Conservation (phyloP, 2,113 vertebrate genomes). For the Nesoenas mayeri region DNA sequence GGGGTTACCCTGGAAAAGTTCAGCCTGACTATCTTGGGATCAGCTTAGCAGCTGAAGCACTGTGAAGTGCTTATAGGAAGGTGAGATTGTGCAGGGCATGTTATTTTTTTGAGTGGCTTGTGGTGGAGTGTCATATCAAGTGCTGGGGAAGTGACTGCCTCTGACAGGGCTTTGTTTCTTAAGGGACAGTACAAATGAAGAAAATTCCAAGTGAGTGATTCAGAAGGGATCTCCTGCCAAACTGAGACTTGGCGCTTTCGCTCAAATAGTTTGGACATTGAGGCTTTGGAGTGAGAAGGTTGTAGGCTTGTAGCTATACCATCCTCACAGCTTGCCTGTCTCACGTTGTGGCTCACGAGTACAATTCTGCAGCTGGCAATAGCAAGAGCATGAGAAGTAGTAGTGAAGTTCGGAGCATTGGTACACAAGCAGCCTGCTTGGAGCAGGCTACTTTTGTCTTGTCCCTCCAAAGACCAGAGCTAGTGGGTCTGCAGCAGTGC, state of each 20-base stretch:
- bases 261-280: background rate
- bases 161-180: background rate
- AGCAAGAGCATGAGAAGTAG: background rate
- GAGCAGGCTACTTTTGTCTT: background rate
- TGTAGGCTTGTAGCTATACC: background rate
- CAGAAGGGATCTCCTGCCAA: background rate
- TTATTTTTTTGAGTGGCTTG: constrained; percentile 1
- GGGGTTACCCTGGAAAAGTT: background rate
- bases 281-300: background rate
- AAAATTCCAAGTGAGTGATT: background rate
- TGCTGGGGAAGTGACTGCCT: background rate
- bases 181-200: background rate
- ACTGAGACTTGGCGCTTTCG: background rate
- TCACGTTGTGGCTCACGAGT: background rate
- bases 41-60: background rate
- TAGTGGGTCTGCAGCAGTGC: background rate
- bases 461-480: background rate
- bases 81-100: constrained; percentile 30
- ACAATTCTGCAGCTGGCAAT: background rate
- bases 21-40: background rate
- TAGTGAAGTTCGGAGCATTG: background rate
- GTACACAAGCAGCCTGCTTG: background rate
- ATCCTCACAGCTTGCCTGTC: background rate
- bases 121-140: background rate
- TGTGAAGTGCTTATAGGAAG: constrained; percentile 1